phyloP scores from a whole-genome alignment of 2,888 invertebrate genomes.

The Arctia plantaginis region DNA sequence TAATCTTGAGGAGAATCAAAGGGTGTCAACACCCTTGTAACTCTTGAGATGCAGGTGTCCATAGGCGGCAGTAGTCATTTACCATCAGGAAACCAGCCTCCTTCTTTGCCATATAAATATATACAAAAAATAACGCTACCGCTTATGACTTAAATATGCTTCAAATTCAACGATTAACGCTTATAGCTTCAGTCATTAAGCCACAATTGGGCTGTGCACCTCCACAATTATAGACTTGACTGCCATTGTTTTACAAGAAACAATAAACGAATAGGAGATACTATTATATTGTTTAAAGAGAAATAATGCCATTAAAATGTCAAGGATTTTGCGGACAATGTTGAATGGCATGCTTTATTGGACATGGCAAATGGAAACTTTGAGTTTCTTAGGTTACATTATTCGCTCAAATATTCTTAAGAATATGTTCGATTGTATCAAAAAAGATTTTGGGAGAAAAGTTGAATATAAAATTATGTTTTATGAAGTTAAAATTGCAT shows the following conservation, averaged over 20 bases:
- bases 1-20: no score
- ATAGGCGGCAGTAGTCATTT: no score
- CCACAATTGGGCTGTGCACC: conserved; percentile 75
- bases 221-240: conserved; percentile 65
- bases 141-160: conserved; percentile 43
- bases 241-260: conserved; percentile 59
- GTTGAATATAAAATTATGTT: not conserved
- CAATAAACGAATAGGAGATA: conserved; percentile 44
- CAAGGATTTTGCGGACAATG: conserved; percentile 22
- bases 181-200: conserved; percentile 77
- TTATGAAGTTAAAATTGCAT: not conserved
- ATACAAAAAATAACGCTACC: conserved; percentile 40
- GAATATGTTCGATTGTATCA: not conserved
- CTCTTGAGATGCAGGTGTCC: no score
- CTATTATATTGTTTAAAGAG: conserved; percentile 33
- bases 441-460: not conserved
- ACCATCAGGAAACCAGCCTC: no score
- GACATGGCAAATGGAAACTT: not conserved
- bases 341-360: not conserved
- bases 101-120: not conserved
- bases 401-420: not conserved
- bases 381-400: not conserved
- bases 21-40: no score
- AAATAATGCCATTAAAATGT: conserved; percentile 42
- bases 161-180: conserved; percentile 75